Evolutionary conservation across 2,113 vertebrate genomes (phyloP), one percentile per base, ranked within the genome.

Genomic region (Ictidomys tridecemlineatus): DNA sequence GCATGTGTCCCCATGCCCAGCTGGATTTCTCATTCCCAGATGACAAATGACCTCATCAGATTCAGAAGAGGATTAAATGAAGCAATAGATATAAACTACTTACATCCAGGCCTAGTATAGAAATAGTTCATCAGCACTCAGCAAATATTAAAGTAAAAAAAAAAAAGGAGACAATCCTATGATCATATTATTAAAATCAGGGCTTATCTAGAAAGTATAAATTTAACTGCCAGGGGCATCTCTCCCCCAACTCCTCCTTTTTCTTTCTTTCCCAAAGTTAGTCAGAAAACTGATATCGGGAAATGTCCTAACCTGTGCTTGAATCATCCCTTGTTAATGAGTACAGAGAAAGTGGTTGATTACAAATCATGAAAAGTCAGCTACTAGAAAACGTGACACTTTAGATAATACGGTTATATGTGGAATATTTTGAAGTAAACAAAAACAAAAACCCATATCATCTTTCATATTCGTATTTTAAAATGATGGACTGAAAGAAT

Each of bases 311-410:
- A 37, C 65, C 5, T 87, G 20, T 73, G 26, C 48, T 65, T 86
- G 74, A 91, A 22, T 93, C 77, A 97, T n/a, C 5, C 37, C 65
- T 85, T 67, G 32, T 61, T 65, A 79, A 45, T 48, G 89, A 93
- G 14, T 39, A 70, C 67, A 91, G 76, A 67, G 83, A 61, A 89
- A 78, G 0, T 39, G 16, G 12, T 24, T 91, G 45, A 37, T 91
- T 74, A 85, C 78, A n/a, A 83, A 76, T 95, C 85, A 82, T 48
- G 61, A 79, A 86, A 91, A 94, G 67, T 86, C 63, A 93, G 28
- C 12, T 18, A 53, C 61, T 28, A 26, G 24, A 63, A 61, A 63
- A 8, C 58, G n/a, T 28, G 42, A 39, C 83, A 63, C 56, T 80
- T 61, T 74, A 76, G 84, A n/a, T 94, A 95, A 58, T 28, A 77